Evolutionary conservation across 2,797 vertebrate species (phyloP), one percentile per base, ranked within the genome.

Genomic region (Geranospiza caerulescens): DNA sequence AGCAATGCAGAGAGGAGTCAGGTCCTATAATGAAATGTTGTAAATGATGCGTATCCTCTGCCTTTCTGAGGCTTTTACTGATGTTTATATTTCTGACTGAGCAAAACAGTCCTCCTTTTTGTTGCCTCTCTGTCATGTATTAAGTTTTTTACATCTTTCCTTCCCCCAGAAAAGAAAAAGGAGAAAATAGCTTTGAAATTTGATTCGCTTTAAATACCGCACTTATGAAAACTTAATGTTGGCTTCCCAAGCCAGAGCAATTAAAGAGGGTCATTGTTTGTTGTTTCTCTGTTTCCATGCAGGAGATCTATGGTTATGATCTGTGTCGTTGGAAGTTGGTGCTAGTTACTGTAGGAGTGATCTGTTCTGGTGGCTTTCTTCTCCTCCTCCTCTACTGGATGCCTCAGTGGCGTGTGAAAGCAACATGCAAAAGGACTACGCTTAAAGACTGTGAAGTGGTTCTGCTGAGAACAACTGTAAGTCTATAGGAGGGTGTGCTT

Each of bases 321-420:
- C 97, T 98, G 23, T 99, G 99, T 98, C 99, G 97, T 52, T 99
- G 99, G 99, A 99, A 99, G 97, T 59, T 99, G 97, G 98, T 98
- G 26, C 83, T 99, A 9, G 98, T 99, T 95, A 97, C 98, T 82
- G 82, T 99, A 3, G 99, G 99, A 29, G 99, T 99, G 95, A 82
- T 99, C 78, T 99, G 98, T 95, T 99, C 99, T 5, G 99, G 99
- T 10, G 99, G 99, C 76, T 99, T 99, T 97, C 99, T 99, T 44
- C 99, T 99, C 68, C 99, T 99, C 84, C 98, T 99, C 80, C 99
- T 99, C 94, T 99, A 99, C 97, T 99, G 99, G 99, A 99, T 99
- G 99, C 99, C 99, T 15, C 98, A 99, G 98, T 99, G 99, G 99
- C 99, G 99, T 20, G 99, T 99, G 97, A 99, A 99, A 97, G 98